Evolutionary conservation across 2,888 invertebrate species (phyloP), one percentile per base, ranked within the genome.

Genomic region (Smittia aterrima): DNA sequence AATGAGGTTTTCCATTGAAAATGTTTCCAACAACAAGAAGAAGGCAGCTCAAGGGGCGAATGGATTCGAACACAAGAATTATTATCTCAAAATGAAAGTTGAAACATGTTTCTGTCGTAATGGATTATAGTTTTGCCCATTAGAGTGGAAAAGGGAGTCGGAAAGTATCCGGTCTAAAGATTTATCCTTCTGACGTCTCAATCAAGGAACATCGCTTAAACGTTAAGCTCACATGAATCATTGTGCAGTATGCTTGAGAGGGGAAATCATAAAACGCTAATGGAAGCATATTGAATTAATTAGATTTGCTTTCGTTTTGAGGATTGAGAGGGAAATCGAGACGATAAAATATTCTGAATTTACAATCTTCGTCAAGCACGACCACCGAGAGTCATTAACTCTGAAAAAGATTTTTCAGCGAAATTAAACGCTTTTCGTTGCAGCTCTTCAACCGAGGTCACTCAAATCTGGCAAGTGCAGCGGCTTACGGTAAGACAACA

Each of bases 401-500:
- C n/a, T n/a, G n/a, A n/a, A n/a, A n/a, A n/a, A n/a, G n/a, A n/a
- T n/a, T n/a, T n/a, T n/a, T n/a, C n/a, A 38, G 4, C 38, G 9
- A 7, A 9, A 38, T 38, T 22, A 32, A 66, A 32, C 32, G n/a
- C 9, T 68, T 68, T 66, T 38, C 32, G 1, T 75, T 75, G n/a
- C 75, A 76, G 76, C 64, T 76, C 54, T 75, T 75, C 47, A 75
- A 75, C 64, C 68, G 74, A 53, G 75, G 75, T 47, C 76, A 76
- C 74, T 41, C 72, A 54, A 75, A 71, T 71, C 74, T 74, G 75
- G 73, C 74, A 53, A 71, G 74, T 71, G 74, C 74, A 32, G 74
- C 74, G 22, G 75, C 74, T 72, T 74, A 76, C 76, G 76, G 76
- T 76, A 76, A 71, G 71, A 24, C n/a, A 9, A 2, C 20, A 1